Conservation (phyloP, 2,797 vertebrate species). For the Paramormyrops hopkinsi region DNA sequence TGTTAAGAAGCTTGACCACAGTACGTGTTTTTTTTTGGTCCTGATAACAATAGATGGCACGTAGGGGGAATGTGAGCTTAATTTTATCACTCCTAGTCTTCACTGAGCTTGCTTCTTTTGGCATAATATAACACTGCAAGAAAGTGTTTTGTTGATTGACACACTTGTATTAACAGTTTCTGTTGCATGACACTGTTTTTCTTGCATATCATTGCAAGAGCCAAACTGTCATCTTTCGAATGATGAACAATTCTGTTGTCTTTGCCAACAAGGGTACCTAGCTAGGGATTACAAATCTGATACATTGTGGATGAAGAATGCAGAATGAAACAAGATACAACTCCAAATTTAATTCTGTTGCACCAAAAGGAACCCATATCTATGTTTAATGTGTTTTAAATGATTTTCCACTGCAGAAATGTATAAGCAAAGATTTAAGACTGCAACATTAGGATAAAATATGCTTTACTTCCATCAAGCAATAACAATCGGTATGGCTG, state of each 20-base stretch:
- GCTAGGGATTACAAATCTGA: background rate
- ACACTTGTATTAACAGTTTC: background rate
- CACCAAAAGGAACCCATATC: background rate
- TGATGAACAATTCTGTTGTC: background rate
- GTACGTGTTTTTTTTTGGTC: background rate
- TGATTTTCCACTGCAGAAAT: background rate
- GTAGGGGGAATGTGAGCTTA: background rate
- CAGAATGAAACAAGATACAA: background rate
- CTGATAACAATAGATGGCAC: background rate
- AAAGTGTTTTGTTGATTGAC: constrained; percentile 1
- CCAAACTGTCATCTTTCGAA: background rate
- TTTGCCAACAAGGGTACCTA: background rate
- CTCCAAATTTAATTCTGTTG: background rate
- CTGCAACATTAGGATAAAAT: background rate
- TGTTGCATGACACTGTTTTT: background rate
- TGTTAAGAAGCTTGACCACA: too few relatives aligned
- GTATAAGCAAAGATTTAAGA: background rate
- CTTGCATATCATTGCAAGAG: background rate
- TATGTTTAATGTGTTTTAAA: background rate
- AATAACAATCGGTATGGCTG: background rate
- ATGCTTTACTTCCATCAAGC: background rate
- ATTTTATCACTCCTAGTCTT: background rate
- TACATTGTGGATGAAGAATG: constrained; percentile 1
- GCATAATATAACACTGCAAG: background rate
- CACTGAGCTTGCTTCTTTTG: background rate